Conservation (phyloP, 1,140 invertebrate genomes). For the Euschistus heros region DNA sequence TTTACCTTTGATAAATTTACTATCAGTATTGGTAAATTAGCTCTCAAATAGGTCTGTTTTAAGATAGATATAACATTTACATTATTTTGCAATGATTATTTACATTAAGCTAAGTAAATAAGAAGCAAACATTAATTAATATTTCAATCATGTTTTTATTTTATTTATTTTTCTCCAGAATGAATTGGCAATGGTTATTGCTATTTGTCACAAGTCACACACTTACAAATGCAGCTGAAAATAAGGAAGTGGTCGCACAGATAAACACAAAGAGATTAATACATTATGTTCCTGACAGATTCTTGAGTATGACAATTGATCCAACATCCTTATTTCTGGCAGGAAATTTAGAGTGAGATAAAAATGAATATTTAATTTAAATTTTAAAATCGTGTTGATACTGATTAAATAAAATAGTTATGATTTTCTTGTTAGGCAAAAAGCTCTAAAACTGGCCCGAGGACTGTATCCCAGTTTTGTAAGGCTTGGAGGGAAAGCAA, state of each 20-base stretch:
- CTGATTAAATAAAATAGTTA: neutral
- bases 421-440: neutral
- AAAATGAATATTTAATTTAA: neutral
- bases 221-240: neutral
- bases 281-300: slow-evolving; percentile 20
- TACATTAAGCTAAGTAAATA: no score
- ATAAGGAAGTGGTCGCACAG: slow-evolving; percentile 11
- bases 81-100: no score
- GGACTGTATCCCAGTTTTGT: slow-evolving; percentile 48
- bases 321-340: slow-evolving; percentile 9
- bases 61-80: no score
- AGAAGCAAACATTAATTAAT: no score
- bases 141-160: neutral
- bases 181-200: slow-evolving; percentile 6
- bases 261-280: slow-evolving; percentile 21
- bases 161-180: neutral
- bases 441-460: slow-evolving; percentile 39
- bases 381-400: no score
- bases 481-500: slow-evolving; percentile 40
- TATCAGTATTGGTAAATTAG: no score
- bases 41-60: no score
- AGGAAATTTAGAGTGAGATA: slow-evolving; percentile 3
- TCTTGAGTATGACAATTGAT: slow-evolving; percentile 21
- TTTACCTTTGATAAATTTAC: no score
- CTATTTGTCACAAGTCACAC: neutral